A percentile compares a stretch with the other conserved stretches of the same genome.
Evolutionary conservation across 2,797 vertebrate genomes (phyloP).

Genomic region (Hoplostethus mediterraneus): DNA sequence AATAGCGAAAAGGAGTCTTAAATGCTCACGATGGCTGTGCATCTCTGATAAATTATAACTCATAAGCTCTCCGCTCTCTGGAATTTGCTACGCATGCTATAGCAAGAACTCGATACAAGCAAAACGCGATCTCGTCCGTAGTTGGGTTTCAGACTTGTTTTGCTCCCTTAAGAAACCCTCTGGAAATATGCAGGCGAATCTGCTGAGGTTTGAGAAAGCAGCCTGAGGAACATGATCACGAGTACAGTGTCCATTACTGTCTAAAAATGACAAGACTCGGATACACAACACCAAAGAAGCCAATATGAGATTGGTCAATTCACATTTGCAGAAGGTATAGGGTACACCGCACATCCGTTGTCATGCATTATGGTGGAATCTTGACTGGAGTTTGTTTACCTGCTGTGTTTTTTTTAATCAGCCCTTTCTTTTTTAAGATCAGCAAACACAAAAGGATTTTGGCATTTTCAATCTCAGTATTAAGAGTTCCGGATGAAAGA

Average conservation of each 20-base stretch:
- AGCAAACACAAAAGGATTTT: constrained; percentile 30
- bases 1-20: constrained; percentile 23
- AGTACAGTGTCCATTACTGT: background rate
- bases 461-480: constrained; percentile 14
- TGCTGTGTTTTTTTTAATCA: constrained; percentile 62
- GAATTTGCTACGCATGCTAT: constrained; percentile 18
- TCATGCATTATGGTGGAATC: constrained; percentile 59
- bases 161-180: no score
- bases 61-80: background rate
- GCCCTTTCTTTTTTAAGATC: constrained; percentile 56
- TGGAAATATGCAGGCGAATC: background rate
- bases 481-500: constrained; percentile 64
- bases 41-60: constrained; percentile 25
- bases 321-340: constrained; percentile 36
- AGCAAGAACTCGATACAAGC: constrained; percentile 12
- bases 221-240: background rate
- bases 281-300: background rate
- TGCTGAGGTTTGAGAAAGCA: background rate
- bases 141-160: background rate
- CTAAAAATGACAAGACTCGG: background rate
- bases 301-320: background rate
- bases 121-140: no score
- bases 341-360: constrained; percentile 37
- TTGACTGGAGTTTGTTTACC: constrained; percentile 50
- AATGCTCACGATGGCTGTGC: constrained; percentile 22